A percentile compares a stretch with the other conserved stretches of the same genome.
These are phyloP conservation scores for Andrena dorsata DNA, from an alignment of 2,888 invertebrate species.

Conservation along the genomic window DNA sequence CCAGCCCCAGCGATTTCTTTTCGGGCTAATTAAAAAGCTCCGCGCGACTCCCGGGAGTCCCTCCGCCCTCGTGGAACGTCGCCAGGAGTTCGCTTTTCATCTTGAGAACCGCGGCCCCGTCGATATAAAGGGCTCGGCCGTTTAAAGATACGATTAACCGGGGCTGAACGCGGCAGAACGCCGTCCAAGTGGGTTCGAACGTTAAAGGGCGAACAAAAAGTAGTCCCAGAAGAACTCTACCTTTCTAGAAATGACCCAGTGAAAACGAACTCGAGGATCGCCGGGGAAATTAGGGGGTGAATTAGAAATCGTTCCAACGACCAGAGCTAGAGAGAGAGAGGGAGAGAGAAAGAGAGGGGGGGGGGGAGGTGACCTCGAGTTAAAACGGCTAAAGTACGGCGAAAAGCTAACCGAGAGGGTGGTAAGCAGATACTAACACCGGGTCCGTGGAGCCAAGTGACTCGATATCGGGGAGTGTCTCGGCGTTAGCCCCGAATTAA, in stretches of 20 bases:
- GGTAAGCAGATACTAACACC: conserved; percentile 67
- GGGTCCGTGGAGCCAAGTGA: conserved; percentile 56
- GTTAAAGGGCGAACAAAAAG: neutral
- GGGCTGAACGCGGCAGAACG: conserved; percentile 35
- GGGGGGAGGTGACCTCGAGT: conserved; percentile 16
- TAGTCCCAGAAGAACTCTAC: neutral
- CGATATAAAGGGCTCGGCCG: conserved; percentile 33
- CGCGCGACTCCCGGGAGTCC: conserved; percentile 22
- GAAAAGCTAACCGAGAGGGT: conserved; percentile 62
- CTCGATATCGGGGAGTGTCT: conserved; percentile 70
- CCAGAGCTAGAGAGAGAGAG: neutral
- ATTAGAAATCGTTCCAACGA: conserved; percentile 61
- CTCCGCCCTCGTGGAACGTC: conserved; percentile 41
- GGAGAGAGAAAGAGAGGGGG: conserved; percentile 9
- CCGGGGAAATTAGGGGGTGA: conserved; percentile 54
- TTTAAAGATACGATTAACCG: conserved; percentile 48
- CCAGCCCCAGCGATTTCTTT: conserved; percentile 31
- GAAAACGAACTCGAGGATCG: conserved; percentile 26
- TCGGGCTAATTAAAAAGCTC: conserved; percentile 55
- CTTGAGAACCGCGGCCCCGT: conserved; percentile 35
- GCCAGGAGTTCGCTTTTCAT: conserved; percentile 53
- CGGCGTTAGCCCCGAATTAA: conserved; percentile 74
- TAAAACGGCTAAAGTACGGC: conserved; percentile 45
- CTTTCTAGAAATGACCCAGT: conserved; percentile 39
- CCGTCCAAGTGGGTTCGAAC: too few relatives aligned